Conservation (phyloP, 2,888 invertebrate genomes). For the Hyppa rectilinea region DNA sequence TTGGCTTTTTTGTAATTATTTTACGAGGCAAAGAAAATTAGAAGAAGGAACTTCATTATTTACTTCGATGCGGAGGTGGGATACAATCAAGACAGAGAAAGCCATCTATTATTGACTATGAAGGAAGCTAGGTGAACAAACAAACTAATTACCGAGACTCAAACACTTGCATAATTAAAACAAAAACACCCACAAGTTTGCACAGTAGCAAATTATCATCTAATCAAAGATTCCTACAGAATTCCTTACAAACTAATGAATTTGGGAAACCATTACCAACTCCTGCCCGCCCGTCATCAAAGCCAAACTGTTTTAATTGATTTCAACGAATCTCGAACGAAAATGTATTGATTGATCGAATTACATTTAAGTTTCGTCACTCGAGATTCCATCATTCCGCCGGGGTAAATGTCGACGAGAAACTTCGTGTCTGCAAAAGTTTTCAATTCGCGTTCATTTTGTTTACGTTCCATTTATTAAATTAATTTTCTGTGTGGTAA, state of each 20-base stretch:
- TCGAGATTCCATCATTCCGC: slow-evolving; percentile 25
- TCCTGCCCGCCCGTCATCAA: slow-evolving; percentile 38
- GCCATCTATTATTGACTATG: not conserved
- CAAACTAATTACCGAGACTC: not conserved
- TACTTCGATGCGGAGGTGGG: not conserved
- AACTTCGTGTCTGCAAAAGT: slow-evolving; percentile 45
- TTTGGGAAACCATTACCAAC: slow-evolving; percentile 44
- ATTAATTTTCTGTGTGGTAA: slow-evolving; percentile 48
- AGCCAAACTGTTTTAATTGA: slow-evolving; percentile 63
- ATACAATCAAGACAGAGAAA: not conserved
- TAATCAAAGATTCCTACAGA: slow-evolving; percentile 41
- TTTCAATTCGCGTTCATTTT: slow-evolving; percentile 48
- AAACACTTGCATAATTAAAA: slow-evolving; percentile 34
- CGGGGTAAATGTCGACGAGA: slow-evolving; percentile 28
- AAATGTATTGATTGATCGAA: slow-evolving; percentile 54
- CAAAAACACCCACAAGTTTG: slow-evolving; percentile 8
- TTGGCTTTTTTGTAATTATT: not conserved
- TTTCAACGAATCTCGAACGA: slow-evolving; percentile 51
- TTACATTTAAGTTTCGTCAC: slow-evolving; percentile 49
- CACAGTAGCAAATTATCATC: slow-evolving; percentile 21
- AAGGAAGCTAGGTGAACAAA: not conserved
- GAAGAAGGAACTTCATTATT: not conserved
- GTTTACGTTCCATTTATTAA: slow-evolving; percentile 55
- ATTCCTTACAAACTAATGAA: slow-evolving; percentile 48
- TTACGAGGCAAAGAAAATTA: not conserved